Conservation (phyloP, 2,113 vertebrate species). For the Vulpes vulpes region DNA sequence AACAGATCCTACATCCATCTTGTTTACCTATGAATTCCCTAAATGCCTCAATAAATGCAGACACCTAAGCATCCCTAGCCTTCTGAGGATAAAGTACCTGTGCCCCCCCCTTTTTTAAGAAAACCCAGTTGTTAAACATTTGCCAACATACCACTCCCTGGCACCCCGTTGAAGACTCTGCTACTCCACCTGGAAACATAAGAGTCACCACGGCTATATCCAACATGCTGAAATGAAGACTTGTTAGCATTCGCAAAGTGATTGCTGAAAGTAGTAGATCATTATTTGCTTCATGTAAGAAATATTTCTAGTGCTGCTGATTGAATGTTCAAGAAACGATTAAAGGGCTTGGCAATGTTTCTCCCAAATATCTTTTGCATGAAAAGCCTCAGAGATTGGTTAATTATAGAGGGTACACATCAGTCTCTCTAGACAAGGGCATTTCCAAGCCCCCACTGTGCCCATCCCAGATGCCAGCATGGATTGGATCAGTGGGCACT, state of each 20-base stretch:
- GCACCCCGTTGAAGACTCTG: neutral
- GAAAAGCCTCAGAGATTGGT: constrained; percentile 72
- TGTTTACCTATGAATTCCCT: neutral
- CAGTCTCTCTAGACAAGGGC: constrained; percentile 18
- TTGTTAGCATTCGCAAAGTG: neutral
- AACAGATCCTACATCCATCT: neutral
- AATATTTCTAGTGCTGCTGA: constrained; percentile 71
- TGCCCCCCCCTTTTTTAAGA: neutral
- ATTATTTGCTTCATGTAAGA: constrained; percentile 75
- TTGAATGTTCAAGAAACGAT: constrained; percentile 76
- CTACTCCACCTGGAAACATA: neutral
- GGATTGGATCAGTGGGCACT: neutral
- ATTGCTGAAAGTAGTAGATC: constrained; percentile 47
- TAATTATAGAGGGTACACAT: constrained; percentile 43
- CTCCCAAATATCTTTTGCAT: constrained; percentile 70
- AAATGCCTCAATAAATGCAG: neutral
- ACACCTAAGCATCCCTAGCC: neutral
- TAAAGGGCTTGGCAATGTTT: constrained; percentile 74
- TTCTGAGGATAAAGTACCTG: neutral
- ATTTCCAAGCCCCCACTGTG: neutral
- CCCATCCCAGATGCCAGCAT: neutral
- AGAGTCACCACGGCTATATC: neutral
- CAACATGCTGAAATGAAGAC: neutral
- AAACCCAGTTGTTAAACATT: neutral
- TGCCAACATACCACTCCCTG: neutral